These are phyloP conservation scores for Lycocerus yunnanus DNA, from an alignment of 2,888 invertebrate species.

Conservation along the genomic window DNA sequence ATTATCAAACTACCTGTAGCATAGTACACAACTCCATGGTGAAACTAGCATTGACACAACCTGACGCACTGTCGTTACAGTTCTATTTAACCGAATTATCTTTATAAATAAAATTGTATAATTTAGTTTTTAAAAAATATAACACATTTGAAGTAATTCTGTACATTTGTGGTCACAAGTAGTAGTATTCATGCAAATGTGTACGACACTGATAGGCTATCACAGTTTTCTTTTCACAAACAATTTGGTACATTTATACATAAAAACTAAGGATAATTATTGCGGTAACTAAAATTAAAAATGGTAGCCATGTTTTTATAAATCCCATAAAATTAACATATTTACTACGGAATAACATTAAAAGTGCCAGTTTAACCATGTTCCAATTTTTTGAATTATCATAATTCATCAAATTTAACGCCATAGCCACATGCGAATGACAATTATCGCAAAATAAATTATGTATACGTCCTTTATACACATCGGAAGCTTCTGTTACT, in stretches of 20 bases:
- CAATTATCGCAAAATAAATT: constrained; percentile 97
- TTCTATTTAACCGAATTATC: constrained; percentile 78
- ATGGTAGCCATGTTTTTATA: constrained; percentile 86
- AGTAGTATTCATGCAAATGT: background rate
- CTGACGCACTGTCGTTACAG: constrained; percentile 76
- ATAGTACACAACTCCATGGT: constrained; percentile 75
- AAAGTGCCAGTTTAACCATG: constrained; percentile 85
- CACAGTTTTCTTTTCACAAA: background rate
- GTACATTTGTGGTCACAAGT: background rate
- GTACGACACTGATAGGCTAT: background rate
- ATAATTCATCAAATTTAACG: constrained; percentile 91
- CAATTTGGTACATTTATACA: constrained; percentile 8
- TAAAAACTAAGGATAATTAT: background rate
- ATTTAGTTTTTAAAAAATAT: background rate
- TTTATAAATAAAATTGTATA: constrained; percentile 26
- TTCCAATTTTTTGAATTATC: constrained; percentile 81
- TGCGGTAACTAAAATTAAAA: constrained; percentile 51
- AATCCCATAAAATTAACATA: constrained; percentile 76
- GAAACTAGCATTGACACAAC: constrained; percentile 73
- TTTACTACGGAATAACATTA: constrained; percentile 76
- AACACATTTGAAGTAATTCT: background rate
- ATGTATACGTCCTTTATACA: constrained; percentile 93
- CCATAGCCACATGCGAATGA: constrained; percentile 95
- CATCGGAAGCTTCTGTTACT: constrained; percentile 89
- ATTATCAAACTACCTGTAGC: constrained; percentile 72